Evolutionary conservation across 1,140 invertebrate genomes (phyloP).

Genomic region (Achroia grisella): DNA sequence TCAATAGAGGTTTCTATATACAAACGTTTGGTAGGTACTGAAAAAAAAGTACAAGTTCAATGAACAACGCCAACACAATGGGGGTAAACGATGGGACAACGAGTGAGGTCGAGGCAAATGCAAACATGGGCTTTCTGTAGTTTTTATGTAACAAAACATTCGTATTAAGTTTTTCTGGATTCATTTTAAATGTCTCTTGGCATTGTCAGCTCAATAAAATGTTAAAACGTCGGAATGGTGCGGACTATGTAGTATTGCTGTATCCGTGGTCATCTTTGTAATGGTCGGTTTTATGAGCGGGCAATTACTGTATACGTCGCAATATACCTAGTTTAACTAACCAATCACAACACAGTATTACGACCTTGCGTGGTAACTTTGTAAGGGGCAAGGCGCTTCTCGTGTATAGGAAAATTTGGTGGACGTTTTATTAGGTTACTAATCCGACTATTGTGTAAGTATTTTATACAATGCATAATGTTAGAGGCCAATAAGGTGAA

Average conservation of each 20-base stretch:
- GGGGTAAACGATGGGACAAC: constrained; percentile 11
- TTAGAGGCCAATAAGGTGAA: too few relatives aligned
- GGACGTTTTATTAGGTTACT: too few relatives aligned
- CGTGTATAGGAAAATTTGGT: too few relatives aligned
- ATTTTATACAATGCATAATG: too few relatives aligned
- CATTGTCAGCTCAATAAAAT: too few relatives aligned
- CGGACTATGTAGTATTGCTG: too few relatives aligned
- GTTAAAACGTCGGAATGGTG: too few relatives aligned
- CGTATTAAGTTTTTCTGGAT: too few relatives aligned
- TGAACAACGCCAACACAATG: constrained; percentile 39
- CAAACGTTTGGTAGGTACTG: constrained; percentile 20
- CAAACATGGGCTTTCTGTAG: constrained; percentile 28
- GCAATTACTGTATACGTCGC: neutral
- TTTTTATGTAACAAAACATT: constrained; percentile 19
- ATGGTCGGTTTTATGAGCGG: neutral
- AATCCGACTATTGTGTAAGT: too few relatives aligned
- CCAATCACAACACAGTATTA: neutral
- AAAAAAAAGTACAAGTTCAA: constrained; percentile 41
- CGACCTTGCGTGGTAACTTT: neutral
- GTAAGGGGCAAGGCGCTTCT: neutral
- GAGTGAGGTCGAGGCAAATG: constrained; percentile 11
- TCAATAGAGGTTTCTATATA: constrained; percentile 28
- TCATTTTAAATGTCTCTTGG: too few relatives aligned
- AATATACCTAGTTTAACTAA: constrained; percentile 1
- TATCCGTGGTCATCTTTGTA: neutral